Conservation (phyloP, 2,797 vertebrate genomes). For the Arrhamphus sclerolepis region DNA sequence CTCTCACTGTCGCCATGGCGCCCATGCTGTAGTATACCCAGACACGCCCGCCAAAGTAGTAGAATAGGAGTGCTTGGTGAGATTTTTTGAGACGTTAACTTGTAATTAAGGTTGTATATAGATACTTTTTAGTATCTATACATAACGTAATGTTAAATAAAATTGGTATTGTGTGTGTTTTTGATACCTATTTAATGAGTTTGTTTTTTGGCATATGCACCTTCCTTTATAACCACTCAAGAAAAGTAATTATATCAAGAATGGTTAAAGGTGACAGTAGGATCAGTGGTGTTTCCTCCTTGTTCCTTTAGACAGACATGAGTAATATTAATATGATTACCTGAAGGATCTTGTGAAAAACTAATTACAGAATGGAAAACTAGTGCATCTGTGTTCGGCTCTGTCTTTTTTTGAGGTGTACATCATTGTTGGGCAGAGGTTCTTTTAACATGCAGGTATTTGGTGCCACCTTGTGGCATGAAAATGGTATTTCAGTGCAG, state of each 20-base stretch:
- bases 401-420: too few relatives aligned
- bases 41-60: slow-evolving; percentile 48
- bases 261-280: not conserved
- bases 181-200: not conserved
- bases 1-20: slow-evolving; percentile 66
- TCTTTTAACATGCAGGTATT: slow-evolving; percentile 2
- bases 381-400: too few relatives aligned
- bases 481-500: slow-evolving; percentile 19
- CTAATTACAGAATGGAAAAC: too few relatives aligned
- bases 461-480: slow-evolving; percentile 57
- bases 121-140: not conserved
- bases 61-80: slow-evolving; percentile 15
- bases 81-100: not conserved
- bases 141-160: not conserved
- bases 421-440: too few relatives aligned
- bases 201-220: too few relatives aligned
- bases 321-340: too few relatives aligned
- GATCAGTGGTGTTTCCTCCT: not conserved
- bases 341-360: too few relatives aligned
- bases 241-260: not conserved
- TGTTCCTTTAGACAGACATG: too few relatives aligned
- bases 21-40: slow-evolving; percentile 47
- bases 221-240: not conserved
- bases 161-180: not conserved
- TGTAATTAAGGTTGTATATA: not conserved